Percentiles rank a stretch among this genome's conserved stretches.
These are phyloP conservation scores for Papilio gigon DNA, from an alignment of 2,888 invertebrate species.

Conservation along the genomic window DNA sequence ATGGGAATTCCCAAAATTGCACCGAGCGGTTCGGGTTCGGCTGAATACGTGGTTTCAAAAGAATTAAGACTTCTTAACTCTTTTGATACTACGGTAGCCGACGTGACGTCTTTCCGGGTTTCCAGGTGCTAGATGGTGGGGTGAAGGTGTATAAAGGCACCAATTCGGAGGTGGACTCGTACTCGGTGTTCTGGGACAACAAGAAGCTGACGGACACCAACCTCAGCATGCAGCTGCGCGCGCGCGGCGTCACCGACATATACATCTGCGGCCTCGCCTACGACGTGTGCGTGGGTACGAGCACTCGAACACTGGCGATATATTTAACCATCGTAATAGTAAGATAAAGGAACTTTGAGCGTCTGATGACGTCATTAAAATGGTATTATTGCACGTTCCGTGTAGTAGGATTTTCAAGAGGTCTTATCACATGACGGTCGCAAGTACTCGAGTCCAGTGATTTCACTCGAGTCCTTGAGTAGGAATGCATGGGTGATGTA, in stretches of 20 bases:
- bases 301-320: conserved; percentile 47
- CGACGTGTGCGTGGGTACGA: conserved; percentile 96
- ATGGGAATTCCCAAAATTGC: no score
- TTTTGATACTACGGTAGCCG: not conserved
- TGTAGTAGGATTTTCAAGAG: no score
- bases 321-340: not conserved
- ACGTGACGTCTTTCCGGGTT: not conserved
- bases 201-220: conserved; percentile 94
- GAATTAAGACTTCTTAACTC: not conserved
- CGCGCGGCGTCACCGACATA: conserved; percentile 93
- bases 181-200: conserved; percentile 99
- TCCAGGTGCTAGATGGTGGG: conserved; percentile 86
- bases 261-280: conserved; percentile 97
- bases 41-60: no score
- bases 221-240: conserved; percentile 89
- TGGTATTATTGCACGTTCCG: no score
- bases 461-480: no score
- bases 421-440: no score
- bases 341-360: no score
- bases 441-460: no score
- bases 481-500: no score
- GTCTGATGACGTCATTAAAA: not conserved
- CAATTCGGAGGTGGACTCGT: conserved; percentile 97
- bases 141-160: conserved; percentile 95
- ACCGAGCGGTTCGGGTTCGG: no score